phyloP scores from a whole-genome alignment of 2,113 vertebrate genomes.

The Centropristis striata region DNA sequence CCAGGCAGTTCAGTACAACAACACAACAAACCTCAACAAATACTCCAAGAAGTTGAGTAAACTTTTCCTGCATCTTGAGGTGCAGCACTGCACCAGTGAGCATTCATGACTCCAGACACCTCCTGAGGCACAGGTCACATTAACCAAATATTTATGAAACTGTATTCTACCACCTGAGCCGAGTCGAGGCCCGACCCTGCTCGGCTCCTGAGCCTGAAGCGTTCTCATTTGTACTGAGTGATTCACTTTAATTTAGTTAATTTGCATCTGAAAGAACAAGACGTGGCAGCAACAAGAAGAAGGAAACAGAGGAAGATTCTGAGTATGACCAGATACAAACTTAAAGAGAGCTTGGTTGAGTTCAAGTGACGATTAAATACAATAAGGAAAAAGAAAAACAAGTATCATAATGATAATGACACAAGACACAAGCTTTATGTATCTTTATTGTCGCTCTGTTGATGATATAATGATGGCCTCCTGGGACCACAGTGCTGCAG shows the following conservation, averaged over 20 bases:
- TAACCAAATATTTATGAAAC: conserved; percentile 13
- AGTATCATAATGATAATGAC: not conserved
- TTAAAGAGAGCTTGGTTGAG: not conserved
- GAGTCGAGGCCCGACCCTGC: not conserved
- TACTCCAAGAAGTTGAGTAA: not conserved
- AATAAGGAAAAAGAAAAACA: not conserved
- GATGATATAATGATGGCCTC: no score
- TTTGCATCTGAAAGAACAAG: not conserved
- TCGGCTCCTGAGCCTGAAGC: not conserved
- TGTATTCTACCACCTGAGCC: not conserved
- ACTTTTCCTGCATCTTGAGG: not conserved
- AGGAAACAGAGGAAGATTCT: not conserved
- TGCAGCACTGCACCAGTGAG: not conserved
- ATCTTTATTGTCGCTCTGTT: no score
- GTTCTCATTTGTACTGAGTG: not conserved
- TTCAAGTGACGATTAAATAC: not conserved
- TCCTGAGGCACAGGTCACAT: not conserved
- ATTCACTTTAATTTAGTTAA: not conserved
- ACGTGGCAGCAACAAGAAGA: not conserved
- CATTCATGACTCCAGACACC: not conserved
- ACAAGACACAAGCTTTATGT: no score
- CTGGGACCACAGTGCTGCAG: no score
- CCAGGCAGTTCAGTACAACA: not conserved
- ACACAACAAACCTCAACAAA: not conserved
- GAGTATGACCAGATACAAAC: not conserved